Evolutionary conservation across 2,888 invertebrate species (phyloP).

Genomic region (Abrostola tripartita): DNA sequence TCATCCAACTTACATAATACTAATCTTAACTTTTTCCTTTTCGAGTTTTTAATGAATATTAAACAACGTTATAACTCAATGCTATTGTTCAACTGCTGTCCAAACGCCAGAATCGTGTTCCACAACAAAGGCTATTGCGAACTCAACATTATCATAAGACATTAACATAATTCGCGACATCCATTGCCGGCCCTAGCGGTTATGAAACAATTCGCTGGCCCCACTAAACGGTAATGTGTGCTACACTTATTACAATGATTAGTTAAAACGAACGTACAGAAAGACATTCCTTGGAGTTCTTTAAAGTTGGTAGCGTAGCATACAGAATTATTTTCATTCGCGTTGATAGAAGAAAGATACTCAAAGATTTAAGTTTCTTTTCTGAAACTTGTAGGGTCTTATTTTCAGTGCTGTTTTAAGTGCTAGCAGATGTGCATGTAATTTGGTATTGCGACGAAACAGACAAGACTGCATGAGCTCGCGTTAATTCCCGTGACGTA

Average conservation of each 20-base stretch:
- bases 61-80: no score
- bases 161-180: conserved; percentile 75
- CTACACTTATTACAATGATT: conserved; percentile 64
- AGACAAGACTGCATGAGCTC: no score
- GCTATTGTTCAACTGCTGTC: conserved; percentile 16
- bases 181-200: conserved; percentile 62
- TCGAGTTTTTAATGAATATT: no score
- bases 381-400: no score
- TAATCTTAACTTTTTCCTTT: no score
- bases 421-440: no score
- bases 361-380: neutral
- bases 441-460: no score
- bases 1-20: no score
- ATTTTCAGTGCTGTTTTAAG: no score
- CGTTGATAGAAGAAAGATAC: conserved; percentile 20
- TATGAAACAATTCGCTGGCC: conserved; percentile 66
- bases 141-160: conserved; percentile 77
- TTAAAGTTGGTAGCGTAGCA: conserved; percentile 1
- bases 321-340: conserved; percentile 23
- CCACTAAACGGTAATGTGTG: conserved; percentile 62
- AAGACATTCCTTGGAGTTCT: conserved; percentile 11
- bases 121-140: conserved; percentile 59
- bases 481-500: no score
- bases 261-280: conserved; percentile 43
- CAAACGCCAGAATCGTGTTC: conserved; percentile 55